Conservation (phyloP, 1,140 invertebrate genomes). For the Megathymus violae region DNA sequence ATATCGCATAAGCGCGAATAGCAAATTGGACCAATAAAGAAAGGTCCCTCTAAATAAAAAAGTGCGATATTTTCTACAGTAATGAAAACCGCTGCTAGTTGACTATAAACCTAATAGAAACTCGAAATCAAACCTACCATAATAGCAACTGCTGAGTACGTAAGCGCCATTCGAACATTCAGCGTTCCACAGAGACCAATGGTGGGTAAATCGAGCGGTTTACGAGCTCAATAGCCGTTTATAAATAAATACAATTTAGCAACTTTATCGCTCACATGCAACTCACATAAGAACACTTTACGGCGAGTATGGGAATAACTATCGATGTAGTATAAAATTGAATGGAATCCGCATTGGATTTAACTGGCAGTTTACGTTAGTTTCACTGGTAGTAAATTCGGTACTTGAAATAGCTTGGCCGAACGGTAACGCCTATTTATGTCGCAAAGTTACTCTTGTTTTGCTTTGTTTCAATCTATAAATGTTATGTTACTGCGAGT, state of each 20-base stretch:
- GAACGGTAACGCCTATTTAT: conserved; percentile 5
- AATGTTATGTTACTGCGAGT: neutral
- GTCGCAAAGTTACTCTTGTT: neutral
- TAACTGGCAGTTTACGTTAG: conserved; percentile 11
- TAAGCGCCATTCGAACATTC: conserved; percentile 59
- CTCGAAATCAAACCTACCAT: conserved; percentile 45
- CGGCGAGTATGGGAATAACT: conserved; percentile 48
- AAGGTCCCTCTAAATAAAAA: no score
- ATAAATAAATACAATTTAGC: conserved; percentile 76
- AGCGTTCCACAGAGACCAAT: conserved; percentile 50
- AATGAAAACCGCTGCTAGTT: neutral
- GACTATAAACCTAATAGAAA: neutral
- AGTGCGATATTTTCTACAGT: neutral
- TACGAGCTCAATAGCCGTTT: conserved; percentile 71
- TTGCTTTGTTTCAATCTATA: neutral
- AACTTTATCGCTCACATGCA: conserved; percentile 59
- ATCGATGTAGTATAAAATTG: neutral
- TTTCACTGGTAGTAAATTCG: neutral
- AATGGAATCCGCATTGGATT: conserved; percentile 6
- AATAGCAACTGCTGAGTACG: conserved; percentile 41
- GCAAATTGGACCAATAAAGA: no score
- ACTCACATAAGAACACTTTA: conserved; percentile 48
- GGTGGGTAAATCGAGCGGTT: conserved; percentile 51
- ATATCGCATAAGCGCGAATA: no score
- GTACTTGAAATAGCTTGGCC: neutral